Percentiles rank a stretch among this genome's conserved stretches.
These are phyloP conservation scores for Hetaerina americana DNA, from an alignment of 1,140 invertebrate genomes.

Conservation along the genomic window DNA sequence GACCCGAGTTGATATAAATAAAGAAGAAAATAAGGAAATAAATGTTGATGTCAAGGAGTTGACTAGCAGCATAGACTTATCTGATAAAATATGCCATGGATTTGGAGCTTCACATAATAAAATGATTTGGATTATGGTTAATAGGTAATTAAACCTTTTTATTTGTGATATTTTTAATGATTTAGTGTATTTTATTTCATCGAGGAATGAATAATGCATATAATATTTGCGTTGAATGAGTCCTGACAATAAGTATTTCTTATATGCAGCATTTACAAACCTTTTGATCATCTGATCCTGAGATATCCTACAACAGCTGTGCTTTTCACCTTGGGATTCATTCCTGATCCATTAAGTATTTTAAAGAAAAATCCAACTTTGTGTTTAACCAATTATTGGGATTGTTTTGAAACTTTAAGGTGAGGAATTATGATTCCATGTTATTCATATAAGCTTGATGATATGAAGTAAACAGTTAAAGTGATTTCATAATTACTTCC, in stretches of 20 bases:
- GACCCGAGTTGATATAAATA: background rate
- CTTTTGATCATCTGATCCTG: constrained; percentile 27
- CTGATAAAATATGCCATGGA: background rate
- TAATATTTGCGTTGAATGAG: too few relatives aligned
- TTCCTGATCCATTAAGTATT: constrained; percentile 17
- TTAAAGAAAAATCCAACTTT: constrained; percentile 17
- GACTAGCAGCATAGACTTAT: background rate
- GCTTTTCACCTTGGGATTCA: constrained; percentile 21
- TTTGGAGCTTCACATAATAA: background rate
- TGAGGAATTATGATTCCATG: background rate
- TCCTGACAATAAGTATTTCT: background rate
- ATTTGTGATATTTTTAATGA: background rate
- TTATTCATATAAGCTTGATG: background rate
- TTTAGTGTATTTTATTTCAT: background rate
- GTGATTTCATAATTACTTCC: background rate
- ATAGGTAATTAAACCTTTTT: background rate
- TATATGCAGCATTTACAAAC: constrained; percentile 14
- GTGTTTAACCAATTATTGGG: constrained; percentile 9
- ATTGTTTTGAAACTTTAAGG: constrained; percentile 15
- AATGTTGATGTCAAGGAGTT: background rate
- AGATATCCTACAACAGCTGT: constrained; percentile 26
- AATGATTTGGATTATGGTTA: background rate
- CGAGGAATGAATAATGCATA: too few relatives aligned
- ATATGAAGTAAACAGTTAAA: background rate
- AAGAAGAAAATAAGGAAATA: background rate